Evolutionary conservation across 1,140 invertebrate genomes (phyloP).

Genomic region (Drosophila pseudoananassae): DNA sequence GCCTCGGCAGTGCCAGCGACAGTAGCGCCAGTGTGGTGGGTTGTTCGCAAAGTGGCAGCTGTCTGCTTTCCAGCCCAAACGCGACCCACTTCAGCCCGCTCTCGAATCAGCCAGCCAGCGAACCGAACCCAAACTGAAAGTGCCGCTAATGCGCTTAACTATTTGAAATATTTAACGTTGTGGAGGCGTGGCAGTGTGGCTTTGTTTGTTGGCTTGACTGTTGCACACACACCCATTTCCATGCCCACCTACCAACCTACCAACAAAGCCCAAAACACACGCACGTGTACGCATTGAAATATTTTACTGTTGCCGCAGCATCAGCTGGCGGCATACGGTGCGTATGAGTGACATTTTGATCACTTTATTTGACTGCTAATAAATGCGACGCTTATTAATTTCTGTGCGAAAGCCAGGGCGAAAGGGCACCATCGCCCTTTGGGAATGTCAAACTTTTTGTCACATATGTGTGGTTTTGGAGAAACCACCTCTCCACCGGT

Average conservation of each 20-base stretch:
- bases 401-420: constrained; percentile 18
- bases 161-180: constrained; percentile 77
- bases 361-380: constrained; percentile 81
- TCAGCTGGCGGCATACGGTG: constrained; percentile 58
- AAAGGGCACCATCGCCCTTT: constrained; percentile 31
- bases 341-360: constrained; percentile 81
- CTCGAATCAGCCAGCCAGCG: constrained; percentile 12
- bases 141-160: constrained; percentile 81
- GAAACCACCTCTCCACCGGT: too few species aligned
- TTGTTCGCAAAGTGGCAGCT: constrained; percentile 10
- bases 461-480: constrained; percentile 41
- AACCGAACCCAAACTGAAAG: constrained; percentile 69
- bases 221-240: constrained; percentile 20
- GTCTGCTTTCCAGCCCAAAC: constrained; percentile 5
- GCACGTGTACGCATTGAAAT: constrained; percentile 48
- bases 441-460: constrained; percentile 65
- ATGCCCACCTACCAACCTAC: constrained; percentile 9
- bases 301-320: constrained; percentile 60
- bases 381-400: constrained; percentile 80
- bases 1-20: constrained; percentile 11
- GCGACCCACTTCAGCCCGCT: constrained; percentile 20
- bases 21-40: constrained; percentile 17
- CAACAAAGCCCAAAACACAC: constrained; percentile 1
- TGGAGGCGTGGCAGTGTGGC: constrained; percentile 41
- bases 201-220: constrained; percentile 51